These are phyloP conservation scores for Globodera ellingtonae DNA, from an alignment of 1,140 invertebrate genomes.

Conservation along the genomic window DNA sequence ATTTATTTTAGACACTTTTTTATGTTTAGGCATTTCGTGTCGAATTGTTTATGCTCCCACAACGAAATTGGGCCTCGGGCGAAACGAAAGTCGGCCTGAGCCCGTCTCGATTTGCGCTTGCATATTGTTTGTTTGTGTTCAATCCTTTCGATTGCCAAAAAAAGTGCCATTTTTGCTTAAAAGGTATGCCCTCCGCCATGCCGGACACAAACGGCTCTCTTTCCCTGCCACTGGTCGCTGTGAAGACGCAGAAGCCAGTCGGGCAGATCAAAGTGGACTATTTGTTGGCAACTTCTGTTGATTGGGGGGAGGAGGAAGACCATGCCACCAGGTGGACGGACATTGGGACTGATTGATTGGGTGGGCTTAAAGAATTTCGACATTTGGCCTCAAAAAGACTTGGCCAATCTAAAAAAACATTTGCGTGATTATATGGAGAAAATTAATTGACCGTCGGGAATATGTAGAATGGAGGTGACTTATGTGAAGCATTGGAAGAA, in stretches of 20 bases:
- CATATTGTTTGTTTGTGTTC: constrained; percentile 38
- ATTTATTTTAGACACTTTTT: not conserved
- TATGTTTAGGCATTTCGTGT: constrained; percentile 58
- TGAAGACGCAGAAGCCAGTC: constrained; percentile 35
- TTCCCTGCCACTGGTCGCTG: constrained; percentile 2
- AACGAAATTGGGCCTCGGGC: constrained; percentile 54
- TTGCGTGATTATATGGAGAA: no score
- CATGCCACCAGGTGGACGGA: no score
- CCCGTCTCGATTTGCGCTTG: constrained; percentile 10
- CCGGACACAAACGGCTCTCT: constrained; percentile 8
- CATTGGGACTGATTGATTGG: no score
- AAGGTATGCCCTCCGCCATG: constrained; percentile 9
- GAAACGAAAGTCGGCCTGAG: constrained; percentile 34
- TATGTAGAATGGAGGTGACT: constrained; percentile 42
- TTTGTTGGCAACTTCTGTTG: constrained; percentile 30
- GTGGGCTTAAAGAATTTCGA: no score
- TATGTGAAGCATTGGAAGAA: constrained; percentile 64
- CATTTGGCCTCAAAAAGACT: no score
- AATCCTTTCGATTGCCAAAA: not conserved
- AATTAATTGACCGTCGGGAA: no score
- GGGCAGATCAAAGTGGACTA: constrained; percentile 52
- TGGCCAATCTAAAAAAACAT: no score
- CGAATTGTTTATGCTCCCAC: constrained; percentile 58
- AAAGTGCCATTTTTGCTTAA: not conserved
- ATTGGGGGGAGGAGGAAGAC: constrained; percentile 12